phyloP scores from a whole-genome alignment of 2,113 vertebrate genomes.

The Phyllostomus discolor region DNA sequence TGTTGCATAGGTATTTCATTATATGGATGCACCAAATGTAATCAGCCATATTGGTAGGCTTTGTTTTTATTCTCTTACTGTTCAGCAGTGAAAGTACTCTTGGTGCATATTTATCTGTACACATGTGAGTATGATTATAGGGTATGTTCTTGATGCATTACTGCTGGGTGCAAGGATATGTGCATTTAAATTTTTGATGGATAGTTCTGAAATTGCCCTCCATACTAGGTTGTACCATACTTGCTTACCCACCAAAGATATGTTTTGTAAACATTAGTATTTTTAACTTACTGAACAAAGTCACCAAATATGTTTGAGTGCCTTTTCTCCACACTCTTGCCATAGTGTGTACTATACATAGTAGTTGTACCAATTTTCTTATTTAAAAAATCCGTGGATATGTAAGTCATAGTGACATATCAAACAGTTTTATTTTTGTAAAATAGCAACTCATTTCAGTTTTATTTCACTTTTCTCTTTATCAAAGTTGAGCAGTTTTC shows the following conservation, averaged over 20 bases:
- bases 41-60: not conserved
- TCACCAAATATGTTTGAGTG: not conserved
- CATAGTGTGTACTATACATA: not conserved
- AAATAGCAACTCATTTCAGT: not conserved
- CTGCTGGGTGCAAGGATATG: not conserved
- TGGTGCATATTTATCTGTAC: not conserved
- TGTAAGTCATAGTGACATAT: not conserved
- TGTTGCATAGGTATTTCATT: not conserved
- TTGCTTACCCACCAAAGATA: not conserved
- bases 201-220: not conserved
- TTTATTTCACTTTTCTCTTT: not conserved
- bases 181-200: not conserved
- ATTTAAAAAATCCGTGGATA: not conserved
- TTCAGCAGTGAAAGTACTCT: not conserved
- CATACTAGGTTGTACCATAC: not conserved
- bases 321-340: not conserved
- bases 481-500: not conserved
- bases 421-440: not conserved
- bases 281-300: not conserved
- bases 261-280: not conserved
- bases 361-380: not conserved
- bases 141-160: not conserved
- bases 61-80: not conserved
- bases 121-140: not conserved
- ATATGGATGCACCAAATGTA: not conserved